A percentile compares a stretch with the other conserved stretches of the same genome.
These are phyloP conservation scores for Macropus fuliginosus DNA, from an alignment of 2,797 vertebrate genomes.

Conservation along the genomic window DNA sequence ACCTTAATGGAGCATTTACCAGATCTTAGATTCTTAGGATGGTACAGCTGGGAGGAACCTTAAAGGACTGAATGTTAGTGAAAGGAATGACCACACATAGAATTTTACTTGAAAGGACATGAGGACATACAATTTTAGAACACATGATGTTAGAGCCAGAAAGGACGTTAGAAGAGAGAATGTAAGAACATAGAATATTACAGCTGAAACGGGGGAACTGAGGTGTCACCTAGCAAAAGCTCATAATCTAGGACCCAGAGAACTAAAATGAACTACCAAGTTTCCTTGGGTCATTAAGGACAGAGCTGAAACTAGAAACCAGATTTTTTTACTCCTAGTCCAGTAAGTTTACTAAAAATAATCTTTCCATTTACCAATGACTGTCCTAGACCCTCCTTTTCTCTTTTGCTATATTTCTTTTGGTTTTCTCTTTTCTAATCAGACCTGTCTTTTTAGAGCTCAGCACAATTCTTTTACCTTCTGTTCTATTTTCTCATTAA, in stretches of 20 bases:
- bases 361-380: neutral
- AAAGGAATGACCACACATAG: neutral
- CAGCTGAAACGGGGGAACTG: neutral
- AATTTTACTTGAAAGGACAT: neutral
- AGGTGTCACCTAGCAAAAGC: neutral
- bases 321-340: neutral
- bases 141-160: neutral
- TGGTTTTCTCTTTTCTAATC: neutral
- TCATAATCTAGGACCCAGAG: neutral
- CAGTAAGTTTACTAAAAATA: neutral
- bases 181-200: neutral
- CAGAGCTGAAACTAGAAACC: neutral
- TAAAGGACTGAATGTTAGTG: neutral
- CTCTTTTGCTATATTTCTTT: neutral
- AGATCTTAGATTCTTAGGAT: neutral
- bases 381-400: neutral
- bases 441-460: neutral
- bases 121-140: neutral
- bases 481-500: constrained; percentile 1
- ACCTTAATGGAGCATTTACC: neutral
- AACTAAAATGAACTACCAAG: neutral
- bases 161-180: neutral
- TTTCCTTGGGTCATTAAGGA: neutral
- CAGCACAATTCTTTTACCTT: neutral
- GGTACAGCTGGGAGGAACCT: neutral